Conservation (phyloP, 2,888 invertebrate species). For the Polietes domitor region DNA sequence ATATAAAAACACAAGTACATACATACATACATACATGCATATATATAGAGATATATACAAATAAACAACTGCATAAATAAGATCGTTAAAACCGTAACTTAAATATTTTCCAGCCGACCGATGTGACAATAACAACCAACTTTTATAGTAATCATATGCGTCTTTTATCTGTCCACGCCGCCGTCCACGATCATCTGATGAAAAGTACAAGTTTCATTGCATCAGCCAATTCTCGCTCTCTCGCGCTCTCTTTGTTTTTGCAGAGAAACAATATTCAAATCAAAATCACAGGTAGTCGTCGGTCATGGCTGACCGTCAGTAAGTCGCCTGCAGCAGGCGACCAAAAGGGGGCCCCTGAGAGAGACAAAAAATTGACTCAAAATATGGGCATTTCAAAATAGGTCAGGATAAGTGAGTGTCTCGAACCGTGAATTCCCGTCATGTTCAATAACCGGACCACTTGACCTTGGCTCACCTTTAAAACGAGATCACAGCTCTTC, state of each 20-base stretch:
- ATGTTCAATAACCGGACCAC: too few relatives aligned
- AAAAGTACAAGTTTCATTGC: slow-evolving; percentile 76
- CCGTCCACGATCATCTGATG: slow-evolving; percentile 73
- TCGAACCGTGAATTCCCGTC: too few relatives aligned
- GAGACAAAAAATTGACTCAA: not conserved
- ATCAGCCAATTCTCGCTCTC: slow-evolving; percentile 76
- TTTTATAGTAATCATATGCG: slow-evolving; percentile 44
- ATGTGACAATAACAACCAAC: slow-evolving; percentile 24
- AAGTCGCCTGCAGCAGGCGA: not conserved
- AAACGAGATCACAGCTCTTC: too few relatives aligned
- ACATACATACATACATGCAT: not conserved
- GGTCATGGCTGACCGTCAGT: not conserved
- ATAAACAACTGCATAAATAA: not conserved
- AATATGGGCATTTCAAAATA: too few relatives aligned
- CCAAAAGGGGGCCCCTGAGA: not conserved
- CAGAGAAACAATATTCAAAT: slow-evolving; percentile 14
- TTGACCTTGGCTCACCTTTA: too few relatives aligned
- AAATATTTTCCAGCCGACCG: slow-evolving; percentile 22
- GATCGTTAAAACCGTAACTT: not conserved
- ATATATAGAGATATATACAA: too few relatives aligned
- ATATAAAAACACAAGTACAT: not conserved
- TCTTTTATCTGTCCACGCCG: slow-evolving; percentile 43
- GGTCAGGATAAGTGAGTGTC: too few relatives aligned
- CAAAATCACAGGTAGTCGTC: slow-evolving; percentile 9
- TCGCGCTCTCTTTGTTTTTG: slow-evolving; percentile 6